Base-by-base conservation (phyloP, 1,140 invertebrate genomes). In the Dreissena rostriformis region DNA sequence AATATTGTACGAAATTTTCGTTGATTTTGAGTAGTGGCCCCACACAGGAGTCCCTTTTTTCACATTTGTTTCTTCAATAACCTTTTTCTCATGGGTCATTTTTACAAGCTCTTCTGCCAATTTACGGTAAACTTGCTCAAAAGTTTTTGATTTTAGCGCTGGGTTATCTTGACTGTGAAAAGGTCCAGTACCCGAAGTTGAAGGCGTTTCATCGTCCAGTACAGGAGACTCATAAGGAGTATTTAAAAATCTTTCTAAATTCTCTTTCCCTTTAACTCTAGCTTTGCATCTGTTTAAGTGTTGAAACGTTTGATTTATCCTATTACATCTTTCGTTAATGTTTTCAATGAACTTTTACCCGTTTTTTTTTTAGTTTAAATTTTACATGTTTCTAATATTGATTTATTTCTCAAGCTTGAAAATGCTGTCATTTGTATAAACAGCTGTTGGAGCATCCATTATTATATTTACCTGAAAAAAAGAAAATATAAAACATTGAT, bases 241-340 rank as follows among this genome's bases (percentile, higher is more conserved):
- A 72, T 72, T 19, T 17, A 39, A 72, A 51, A 72, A 39, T 5
- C 24, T 17, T 29, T 72, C 70, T 17, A 72, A 24, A 19, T 72
- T 72, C 24, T 39, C 14, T 49, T 51, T 72, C 24, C 70, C 70
- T 17, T 24, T 39, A 19, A 17, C 19, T 5, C 26, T 29, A 19
- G 28, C 14, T 49, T 72, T 29, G 14, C 70, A 49, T 49, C 49
- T 72, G 52, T 72, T 72, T 49, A 72, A 49, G n/a, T 72, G 14
- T 5, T 72, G 26, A 24, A 51, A 72, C 39, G 39, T 72, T 39
- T 39, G 15, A 51, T 39, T 49, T 19, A 51, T 17, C n/a, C 26
- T 39, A 39, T 8, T 39, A 39, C 39, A 39, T 39, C 39, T 39
- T 39, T 39, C 8, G 39, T 39, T 39, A 39, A 39, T 39, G 39